Percentiles rank a stretch among this genome's conserved stretches.
Evolutionary conservation across 64 coral and sea anemone species (phyloP).

Genomic region (Montipora capricornis): DNA sequence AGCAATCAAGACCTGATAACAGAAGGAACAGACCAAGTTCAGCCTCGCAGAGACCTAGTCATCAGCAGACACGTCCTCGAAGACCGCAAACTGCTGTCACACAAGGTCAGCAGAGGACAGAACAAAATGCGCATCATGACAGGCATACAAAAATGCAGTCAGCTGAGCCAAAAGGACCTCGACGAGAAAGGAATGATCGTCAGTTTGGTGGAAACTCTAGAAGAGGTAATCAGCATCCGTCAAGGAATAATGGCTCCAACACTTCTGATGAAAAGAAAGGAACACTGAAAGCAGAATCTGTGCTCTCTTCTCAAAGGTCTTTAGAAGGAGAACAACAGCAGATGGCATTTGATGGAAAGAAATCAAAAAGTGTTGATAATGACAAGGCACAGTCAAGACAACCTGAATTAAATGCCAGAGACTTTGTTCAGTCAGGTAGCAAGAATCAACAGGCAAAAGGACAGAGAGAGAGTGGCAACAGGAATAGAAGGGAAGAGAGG

Average conservation of each 20-base stretch:
- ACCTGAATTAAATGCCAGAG: background rate
- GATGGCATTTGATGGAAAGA: background rate
- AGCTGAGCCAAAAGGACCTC: background rate
- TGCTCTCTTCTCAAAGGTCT: background rate
- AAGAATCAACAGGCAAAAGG: background rate
- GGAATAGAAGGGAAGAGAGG: background rate
- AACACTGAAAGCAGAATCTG: background rate
- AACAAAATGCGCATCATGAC: constrained; percentile 12
- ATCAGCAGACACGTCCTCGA: constrained; percentile 7
- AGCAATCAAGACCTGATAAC: constrained; percentile 25
- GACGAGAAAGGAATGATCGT: background rate
- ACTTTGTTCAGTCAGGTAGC: background rate
- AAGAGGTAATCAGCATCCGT: constrained; percentile 7
- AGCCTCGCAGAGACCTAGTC: background rate
- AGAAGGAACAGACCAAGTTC: constrained; percentile 33
- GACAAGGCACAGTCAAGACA: background rate
- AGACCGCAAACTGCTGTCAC: constrained; percentile 36
- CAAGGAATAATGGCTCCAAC: background rate
- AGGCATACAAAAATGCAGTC: background rate
- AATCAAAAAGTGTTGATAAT: background rate
- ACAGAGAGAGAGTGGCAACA: background rate
- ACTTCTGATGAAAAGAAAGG: constrained; percentile 10
- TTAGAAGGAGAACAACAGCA: background rate
- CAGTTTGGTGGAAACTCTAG: constrained; percentile 6
- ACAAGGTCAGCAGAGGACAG: constrained; percentile 1